Evolutionary conservation across 2,888 invertebrate species (phyloP).

Genomic region (Resseliella maxima): DNA sequence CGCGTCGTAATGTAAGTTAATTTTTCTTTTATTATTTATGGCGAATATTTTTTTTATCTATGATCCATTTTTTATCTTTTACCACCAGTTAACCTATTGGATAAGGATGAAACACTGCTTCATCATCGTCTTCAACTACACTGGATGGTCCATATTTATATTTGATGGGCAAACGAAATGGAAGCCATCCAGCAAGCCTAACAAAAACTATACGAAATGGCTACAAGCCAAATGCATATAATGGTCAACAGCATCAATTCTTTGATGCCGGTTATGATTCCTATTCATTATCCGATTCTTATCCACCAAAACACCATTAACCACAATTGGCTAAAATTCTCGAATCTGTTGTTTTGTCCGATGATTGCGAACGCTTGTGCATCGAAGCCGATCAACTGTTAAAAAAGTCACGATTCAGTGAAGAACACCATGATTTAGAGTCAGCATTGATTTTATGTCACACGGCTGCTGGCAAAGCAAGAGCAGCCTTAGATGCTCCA

Average conservation of each 20-base stretch:
- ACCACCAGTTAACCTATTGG: conserved; percentile 81
- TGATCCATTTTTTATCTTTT: neutral
- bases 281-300: conserved; percentile 88
- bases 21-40: neutral
- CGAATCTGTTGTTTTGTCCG: conserved; percentile 70
- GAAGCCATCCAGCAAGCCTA: conserved; percentile 66
- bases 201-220: conserved; percentile 68
- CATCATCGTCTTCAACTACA: conserved; percentile 91
- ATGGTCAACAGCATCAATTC: conserved; percentile 72
- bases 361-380: conserved; percentile 87
- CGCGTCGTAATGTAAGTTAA: conserved; percentile 90
- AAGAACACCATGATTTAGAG: conserved; percentile 86
- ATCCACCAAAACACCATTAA: conserved; percentile 81
- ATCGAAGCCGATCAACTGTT: conserved; percentile 88
- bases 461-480: conserved; percentile 85
- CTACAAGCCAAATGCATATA: conserved; percentile 73
- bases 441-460: conserved; percentile 86
- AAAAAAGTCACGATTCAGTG: conserved; percentile 85
- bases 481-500: conserved; percentile 93
- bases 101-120: conserved; percentile 79
- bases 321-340: conserved; percentile 89
- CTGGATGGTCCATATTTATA: conserved; percentile 91
- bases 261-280: conserved; percentile 93
- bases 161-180: conserved; percentile 76
- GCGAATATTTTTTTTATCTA: neutral